A percentile compares a stretch with the other conserved stretches of the same genome.
Evolutionary conservation across 1,140 invertebrate genomes (phyloP).

Genomic region (Drosophila erecta): DNA sequence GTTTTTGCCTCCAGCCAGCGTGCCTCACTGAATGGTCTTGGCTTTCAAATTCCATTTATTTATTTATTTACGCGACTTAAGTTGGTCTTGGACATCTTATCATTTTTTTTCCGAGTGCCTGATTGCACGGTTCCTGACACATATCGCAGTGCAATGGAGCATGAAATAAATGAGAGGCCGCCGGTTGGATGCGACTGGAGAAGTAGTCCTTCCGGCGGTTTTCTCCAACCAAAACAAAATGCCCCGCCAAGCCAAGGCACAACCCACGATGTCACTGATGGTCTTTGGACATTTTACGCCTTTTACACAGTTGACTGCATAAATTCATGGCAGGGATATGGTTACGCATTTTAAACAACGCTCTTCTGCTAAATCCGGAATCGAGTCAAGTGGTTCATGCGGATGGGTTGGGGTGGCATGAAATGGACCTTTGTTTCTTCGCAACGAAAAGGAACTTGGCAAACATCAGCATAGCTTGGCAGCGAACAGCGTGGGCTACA

Average conservation of each 20-base stretch:
- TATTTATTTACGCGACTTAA: no score
- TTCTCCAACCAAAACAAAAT: slow-evolving; percentile 44
- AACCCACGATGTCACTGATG: slow-evolving; percentile 21
- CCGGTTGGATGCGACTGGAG: slow-evolving; percentile 14
- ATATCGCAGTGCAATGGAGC: slow-evolving; percentile 74
- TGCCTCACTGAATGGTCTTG: no score
- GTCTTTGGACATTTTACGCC: slow-evolving; percentile 68
- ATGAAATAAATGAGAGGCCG: slow-evolving; percentile 71
- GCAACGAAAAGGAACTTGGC: slow-evolving; percentile 25
- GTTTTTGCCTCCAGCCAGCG: no score
- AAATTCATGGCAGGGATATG: slow-evolving; percentile 61
- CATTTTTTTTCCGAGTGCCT: slow-evolving; percentile 43
- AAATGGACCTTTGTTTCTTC: slow-evolving; percentile 36
- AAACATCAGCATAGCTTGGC: slow-evolving; percentile 27
- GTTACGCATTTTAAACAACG: slow-evolving; percentile 72
- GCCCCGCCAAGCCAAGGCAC: not conserved
- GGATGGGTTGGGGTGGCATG: not conserved
- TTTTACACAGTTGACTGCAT: slow-evolving; percentile 76
- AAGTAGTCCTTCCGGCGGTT: slow-evolving; percentile 11
- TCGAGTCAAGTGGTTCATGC: slow-evolving; percentile 4
- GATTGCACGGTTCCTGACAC: slow-evolving; percentile 64
- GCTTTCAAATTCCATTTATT: no score
- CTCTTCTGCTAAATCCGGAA: slow-evolving; percentile 23
- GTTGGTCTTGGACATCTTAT: not conserved
- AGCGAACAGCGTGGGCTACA: slow-evolving; percentile 7